A percentile compares a stretch with the other conserved stretches of the same genome.
phyloP scores from a whole-genome alignment of 2,888 invertebrate genomes.

The Dorcus parallelipipedus region DNA sequence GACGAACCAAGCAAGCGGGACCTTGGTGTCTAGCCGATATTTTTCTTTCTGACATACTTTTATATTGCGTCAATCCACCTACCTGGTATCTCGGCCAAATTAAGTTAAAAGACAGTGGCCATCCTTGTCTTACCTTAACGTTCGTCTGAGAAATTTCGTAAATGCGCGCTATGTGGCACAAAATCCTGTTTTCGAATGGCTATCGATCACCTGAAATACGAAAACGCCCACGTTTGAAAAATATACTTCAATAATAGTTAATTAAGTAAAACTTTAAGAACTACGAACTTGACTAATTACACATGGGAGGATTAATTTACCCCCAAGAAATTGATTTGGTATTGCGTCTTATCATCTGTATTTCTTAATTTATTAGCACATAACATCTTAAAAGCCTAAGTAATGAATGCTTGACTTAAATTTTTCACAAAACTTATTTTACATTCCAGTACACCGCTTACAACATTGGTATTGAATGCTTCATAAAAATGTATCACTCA shows the following conservation, averaged over 20 bases:
- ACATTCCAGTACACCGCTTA: no score
- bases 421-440: no score
- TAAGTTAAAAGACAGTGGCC: slow-evolving; percentile 30
- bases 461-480: no score
- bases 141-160: slow-evolving; percentile 19
- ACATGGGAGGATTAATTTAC: not conserved
- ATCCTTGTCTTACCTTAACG: slow-evolving; percentile 22
- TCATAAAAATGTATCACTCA: no score
- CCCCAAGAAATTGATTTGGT: not conserved
- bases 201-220: slow-evolving; percentile 36
- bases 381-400: no score
- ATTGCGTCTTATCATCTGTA: no score
- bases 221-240: slow-evolving; percentile 39
- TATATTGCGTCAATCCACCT: slow-evolving; percentile 32
- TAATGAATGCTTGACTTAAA: no score
- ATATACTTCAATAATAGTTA: slow-evolving; percentile 32
- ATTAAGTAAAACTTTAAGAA: slow-evolving; percentile 21
- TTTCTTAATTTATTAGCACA: no score
- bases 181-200: slow-evolving; percentile 34
- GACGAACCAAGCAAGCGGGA: slow-evolving; percentile 14
- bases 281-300: not conserved
- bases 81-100: slow-evolving; percentile 32
- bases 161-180: slow-evolving; percentile 23
- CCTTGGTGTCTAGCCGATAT: slow-evolving; percentile 33
- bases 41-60: slow-evolving; percentile 34